phyloP scores from a whole-genome alignment of 2,113 vertebrate genomes.

The Dromiciops gliroides region DNA sequence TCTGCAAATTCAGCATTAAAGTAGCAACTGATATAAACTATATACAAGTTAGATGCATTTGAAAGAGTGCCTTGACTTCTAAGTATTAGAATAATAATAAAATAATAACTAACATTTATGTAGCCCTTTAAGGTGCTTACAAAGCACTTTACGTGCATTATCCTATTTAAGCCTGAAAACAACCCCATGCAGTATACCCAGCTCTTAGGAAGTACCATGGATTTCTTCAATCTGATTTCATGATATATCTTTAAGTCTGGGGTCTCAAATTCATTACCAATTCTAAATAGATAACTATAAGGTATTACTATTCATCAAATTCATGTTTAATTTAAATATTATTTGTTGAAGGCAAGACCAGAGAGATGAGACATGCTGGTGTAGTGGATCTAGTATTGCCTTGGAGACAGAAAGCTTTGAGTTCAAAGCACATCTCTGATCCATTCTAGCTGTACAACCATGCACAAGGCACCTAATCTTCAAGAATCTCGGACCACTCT shows the following conservation, averaged over 20 bases:
- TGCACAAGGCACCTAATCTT: not conserved
- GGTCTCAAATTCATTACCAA: slow-evolving; percentile 3
- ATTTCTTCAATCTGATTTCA: slow-evolving; percentile 17
- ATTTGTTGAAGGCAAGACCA: not conserved
- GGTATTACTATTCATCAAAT: not conserved
- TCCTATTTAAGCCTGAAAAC: not conserved
- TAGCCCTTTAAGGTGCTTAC: not conserved
- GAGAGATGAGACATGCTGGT: not conserved
- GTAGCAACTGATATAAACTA: not conserved
- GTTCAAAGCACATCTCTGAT: not conserved
- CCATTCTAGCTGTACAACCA: not conserved
- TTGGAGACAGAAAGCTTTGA: not conserved
- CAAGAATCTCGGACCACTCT: not conserved
- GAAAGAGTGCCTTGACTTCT: not conserved
- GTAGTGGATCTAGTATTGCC: not conserved
- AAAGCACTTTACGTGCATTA: not conserved
- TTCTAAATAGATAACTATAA: not conserved
- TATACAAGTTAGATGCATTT: not conserved
- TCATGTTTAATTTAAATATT: not conserved
- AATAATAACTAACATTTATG: not conserved
- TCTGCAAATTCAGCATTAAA: not conserved
- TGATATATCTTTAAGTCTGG: slow-evolving; percentile 22
- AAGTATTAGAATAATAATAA: not conserved
- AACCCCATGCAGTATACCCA: not conserved
- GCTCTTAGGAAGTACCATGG: not conserved